These are phyloP conservation scores for Entelurus aequoreus DNA, from an alignment of 2,113 vertebrate genomes.

Conservation along the genomic window DNA sequence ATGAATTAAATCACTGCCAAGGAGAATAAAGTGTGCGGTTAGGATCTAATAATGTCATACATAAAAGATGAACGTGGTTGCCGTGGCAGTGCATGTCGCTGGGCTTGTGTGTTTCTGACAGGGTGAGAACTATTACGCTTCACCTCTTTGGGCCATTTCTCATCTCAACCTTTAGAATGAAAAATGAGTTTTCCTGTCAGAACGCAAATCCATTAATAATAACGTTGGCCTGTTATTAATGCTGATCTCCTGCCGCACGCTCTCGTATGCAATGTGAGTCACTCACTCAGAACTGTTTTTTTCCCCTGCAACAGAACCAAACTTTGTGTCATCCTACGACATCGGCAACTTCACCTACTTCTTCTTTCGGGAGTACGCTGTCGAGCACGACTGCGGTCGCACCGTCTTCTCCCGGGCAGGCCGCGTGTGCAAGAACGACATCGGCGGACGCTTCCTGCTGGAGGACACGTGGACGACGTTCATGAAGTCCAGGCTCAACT, in stretches of 20 bases:
- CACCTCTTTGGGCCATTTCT: slow-evolving; percentile 63
- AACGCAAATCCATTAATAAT: slow-evolving; percentile 63
- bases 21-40: slow-evolving; percentile 53
- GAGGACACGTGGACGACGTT: slow-evolving; percentile 99
- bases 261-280: slow-evolving; percentile 30
- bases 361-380: slow-evolving; percentile 94
- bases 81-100: slow-evolving; percentile 28
- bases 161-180: slow-evolving; percentile 69
- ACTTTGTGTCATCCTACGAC: slow-evolving; percentile 95
- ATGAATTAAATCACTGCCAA: slow-evolving; percentile 70
- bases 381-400: slow-evolving; percentile 93
- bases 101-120: slow-evolving; percentile 45
- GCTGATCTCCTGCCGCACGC: slow-evolving; percentile 46
- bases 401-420: slow-evolving; percentile 90
- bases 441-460: slow-evolving; percentile 90
- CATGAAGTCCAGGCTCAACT: slow-evolving; percentile 96
- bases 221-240: slow-evolving; percentile 41
- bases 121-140: slow-evolving; percentile 54
- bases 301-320: slow-evolving; percentile 78
- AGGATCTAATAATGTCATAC: slow-evolving; percentile 60
- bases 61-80: slow-evolving; percentile 54
- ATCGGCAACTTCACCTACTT: slow-evolving; percentile 96
- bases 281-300: slow-evolving; percentile 44
- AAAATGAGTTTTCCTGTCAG: slow-evolving; percentile 65
- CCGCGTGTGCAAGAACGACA: slow-evolving; percentile 93